phyloP scores from a whole-genome alignment of 2,888 invertebrate genomes.

The Eupithecia insigniata region DNA sequence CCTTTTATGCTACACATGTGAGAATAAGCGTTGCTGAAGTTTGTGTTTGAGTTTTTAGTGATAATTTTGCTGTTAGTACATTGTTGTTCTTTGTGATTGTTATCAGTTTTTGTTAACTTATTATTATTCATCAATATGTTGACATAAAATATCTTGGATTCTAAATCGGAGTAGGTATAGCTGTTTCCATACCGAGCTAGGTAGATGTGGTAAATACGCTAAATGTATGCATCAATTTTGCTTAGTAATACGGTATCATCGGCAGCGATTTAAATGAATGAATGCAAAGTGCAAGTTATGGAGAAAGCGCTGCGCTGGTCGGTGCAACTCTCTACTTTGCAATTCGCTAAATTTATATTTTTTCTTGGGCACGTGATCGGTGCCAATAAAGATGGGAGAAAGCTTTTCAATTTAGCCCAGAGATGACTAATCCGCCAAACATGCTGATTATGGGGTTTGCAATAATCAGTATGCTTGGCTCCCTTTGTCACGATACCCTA shows the following conservation, averaged over 20 bases:
- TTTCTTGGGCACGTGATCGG: not conserved
- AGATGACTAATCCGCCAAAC: not conserved
- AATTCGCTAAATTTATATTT: constrained; percentile 20
- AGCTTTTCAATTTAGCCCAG: not conserved
- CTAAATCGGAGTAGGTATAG: no score
- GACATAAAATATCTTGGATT: no score
- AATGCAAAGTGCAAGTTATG: constrained; percentile 39
- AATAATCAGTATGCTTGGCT: no score
- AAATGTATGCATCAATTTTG: not conserved
- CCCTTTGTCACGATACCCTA: no score
- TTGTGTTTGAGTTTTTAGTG: no score
- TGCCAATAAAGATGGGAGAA: not conserved
- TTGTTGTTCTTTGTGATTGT: no score
- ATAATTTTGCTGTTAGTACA: no score
- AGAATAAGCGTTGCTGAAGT: no score
- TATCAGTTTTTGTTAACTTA: no score
- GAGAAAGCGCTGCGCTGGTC: constrained; percentile 34
- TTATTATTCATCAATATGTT: no score
- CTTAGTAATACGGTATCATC: constrained; percentile 18
- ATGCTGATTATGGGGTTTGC: no score
- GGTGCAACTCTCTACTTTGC: constrained; percentile 30
- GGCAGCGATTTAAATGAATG: constrained; percentile 22
- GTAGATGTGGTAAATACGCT: not conserved
- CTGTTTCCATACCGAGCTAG: not conserved
- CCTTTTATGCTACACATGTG: no score